Conservation (phyloP, 2,797 vertebrate species). For the Gymnothorax javanicus region DNA sequence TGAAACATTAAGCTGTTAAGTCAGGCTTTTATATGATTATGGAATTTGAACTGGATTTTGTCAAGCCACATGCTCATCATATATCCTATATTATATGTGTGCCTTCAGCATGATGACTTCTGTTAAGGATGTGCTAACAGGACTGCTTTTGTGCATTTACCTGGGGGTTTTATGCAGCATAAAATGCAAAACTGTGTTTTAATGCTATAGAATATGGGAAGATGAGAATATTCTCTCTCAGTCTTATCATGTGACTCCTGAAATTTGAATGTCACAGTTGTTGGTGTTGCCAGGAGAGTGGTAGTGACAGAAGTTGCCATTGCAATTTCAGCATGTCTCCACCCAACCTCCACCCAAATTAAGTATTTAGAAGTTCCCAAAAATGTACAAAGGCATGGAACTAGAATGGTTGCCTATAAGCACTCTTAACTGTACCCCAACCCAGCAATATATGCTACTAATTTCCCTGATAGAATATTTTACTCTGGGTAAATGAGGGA, state of each 20-base stretch:
- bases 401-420: too few relatives aligned
- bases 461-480: too few relatives aligned
- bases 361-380: too few relatives aligned
- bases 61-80: conserved; percentile 5
- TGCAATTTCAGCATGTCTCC: background rate
- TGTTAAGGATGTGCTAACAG: conserved; percentile 20
- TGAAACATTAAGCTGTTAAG: conserved; percentile 12
- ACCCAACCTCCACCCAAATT: background rate
- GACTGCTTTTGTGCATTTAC: conserved; percentile 26
- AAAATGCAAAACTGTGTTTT: background rate
- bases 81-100: background rate
- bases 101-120: conserved; percentile 35
- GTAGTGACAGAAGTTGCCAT: background rate
- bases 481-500: too few relatives aligned
- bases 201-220: background rate
- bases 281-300: background rate
- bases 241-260: background rate
- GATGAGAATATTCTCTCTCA: background rate
- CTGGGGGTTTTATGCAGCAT: background rate
- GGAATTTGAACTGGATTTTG: conserved; percentile 22
- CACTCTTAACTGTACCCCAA: too few relatives aligned
- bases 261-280: background rate
- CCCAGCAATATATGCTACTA: too few relatives aligned
- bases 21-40: conserved; percentile 19
- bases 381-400: too few relatives aligned